Evolutionary conservation across 1,140 invertebrate species (phyloP), one percentile per base, ranked within the genome.

Genomic region (Samia ricini): DNA sequence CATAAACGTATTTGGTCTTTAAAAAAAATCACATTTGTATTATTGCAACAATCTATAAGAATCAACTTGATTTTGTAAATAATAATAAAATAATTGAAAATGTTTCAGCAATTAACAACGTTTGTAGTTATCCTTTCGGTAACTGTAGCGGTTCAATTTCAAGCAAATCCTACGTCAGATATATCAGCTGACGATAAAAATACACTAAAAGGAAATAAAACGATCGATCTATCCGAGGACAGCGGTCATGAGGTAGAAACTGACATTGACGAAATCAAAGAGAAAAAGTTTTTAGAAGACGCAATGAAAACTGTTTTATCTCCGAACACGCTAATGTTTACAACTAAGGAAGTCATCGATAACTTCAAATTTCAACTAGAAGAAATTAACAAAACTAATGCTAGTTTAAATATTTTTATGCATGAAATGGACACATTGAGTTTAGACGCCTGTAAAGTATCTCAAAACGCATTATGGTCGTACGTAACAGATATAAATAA

Each of bases 361-460:
- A 79, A 70, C 59, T 81, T 85, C 60, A 86, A 83, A 74, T 56
- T 66, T 51, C 79, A 85, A 61, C 66, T 88, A 63, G 76, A 85
- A 10, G 76, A 82, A 60, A 63, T 89, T 54, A 74, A 83, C 55
- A 81, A 82, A 61, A 79, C 71, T 49, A 88, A 88, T 67, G 70
- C 68, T 18, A 85, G 78, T 4, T 48, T 90, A 12, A 79, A 88
- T 54, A 54, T 61, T 0, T 89, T 88, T 71, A 83, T 89, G 75
- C 74, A 83, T 5, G 77, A 81, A 70, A 87, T 89, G 83, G 87
- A 89, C 69, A 83, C 81, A 58, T 64, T 90, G 51, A 88, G 80
- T 74, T 76, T 87, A 57, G 81, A 90, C 65, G 74, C 87, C n/a
- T 90, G 87, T 60, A 86, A 86, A 75, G 83, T 76, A 52, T 88